Evolutionary conservation across 2,797 vertebrate species (phyloP).

Genomic region (Taenioides sp.): DNA sequence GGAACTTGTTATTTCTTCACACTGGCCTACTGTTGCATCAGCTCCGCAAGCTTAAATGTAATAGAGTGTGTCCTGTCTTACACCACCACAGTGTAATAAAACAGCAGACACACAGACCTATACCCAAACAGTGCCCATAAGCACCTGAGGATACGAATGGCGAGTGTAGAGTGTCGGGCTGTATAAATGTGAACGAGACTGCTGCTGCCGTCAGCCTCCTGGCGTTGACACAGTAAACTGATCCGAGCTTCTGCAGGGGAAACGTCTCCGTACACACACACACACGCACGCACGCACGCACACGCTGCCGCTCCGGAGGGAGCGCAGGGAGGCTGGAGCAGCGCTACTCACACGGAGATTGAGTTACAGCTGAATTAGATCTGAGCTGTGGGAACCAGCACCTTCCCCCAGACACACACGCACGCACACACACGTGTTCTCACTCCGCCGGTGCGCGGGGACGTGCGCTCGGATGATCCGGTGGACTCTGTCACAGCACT

Average conservation of each 20-base stretch:
- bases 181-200: conserved; percentile 48
- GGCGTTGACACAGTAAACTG: conserved; percentile 86
- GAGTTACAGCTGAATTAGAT: conserved; percentile 98
- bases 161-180: conserved; percentile 37
- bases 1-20: background rate
- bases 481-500: conserved; percentile 59
- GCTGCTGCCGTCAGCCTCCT: conserved; percentile 78
- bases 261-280: conserved; percentile 62
- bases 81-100: background rate
- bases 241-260: conserved; percentile 78
- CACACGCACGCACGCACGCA: conserved; percentile 32
- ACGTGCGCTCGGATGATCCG: conserved; percentile 68
- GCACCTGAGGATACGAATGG: conserved; percentile 33
- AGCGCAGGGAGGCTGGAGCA: conserved; percentile 87
- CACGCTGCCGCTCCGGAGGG: conserved; percentile 82
- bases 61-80: conserved; percentile 15
- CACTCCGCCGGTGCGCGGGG: conserved; percentile 53
- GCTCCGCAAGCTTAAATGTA: background rate
- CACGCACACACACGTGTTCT: conserved; percentile 65
- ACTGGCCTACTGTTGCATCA: background rate
- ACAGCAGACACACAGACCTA: background rate
- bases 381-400: conserved; percentile 99
- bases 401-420: conserved; percentile 86
- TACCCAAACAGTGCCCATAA: conserved; percentile 31
- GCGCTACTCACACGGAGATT: conserved; percentile 97